phyloP scores from a whole-genome alignment of 2,113 vertebrate species.

The Machaerirhynchus nigripectus region DNA sequence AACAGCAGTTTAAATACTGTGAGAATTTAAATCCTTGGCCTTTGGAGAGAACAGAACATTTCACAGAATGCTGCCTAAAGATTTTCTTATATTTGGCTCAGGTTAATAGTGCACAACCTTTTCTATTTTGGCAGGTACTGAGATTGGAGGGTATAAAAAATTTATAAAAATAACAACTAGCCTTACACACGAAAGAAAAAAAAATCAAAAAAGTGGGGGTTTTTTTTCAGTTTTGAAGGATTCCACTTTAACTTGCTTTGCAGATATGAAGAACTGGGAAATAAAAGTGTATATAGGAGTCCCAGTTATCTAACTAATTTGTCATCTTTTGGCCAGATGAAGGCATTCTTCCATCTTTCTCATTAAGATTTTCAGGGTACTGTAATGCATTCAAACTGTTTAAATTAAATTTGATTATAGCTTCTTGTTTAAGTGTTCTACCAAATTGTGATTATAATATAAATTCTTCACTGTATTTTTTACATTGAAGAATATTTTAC shows the following conservation, averaged over 20 bases:
- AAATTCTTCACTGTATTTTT: background rate
- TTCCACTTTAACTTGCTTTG: background rate
- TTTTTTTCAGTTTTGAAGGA: background rate
- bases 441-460: background rate
- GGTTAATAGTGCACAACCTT: background rate
- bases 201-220: accelerated
- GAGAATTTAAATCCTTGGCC: background rate
- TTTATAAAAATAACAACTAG: background rate
- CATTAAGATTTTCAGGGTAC: background rate
- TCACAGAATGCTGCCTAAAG: background rate
- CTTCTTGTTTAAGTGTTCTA: background rate
- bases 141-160: background rate
- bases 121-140: background rate
- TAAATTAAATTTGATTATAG: background rate
- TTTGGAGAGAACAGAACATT: background rate
- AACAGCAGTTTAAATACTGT: background rate
- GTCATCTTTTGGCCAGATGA: background rate
- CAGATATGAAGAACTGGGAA: background rate
- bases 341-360: background rate
- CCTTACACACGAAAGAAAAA: background rate
- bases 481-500: background rate
- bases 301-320: background rate
- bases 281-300: background rate
- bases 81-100: background rate
- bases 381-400: background rate